These are phyloP conservation scores for Dryomyza anilis DNA, from an alignment of 2,888 invertebrate species.

Conservation along the genomic window DNA sequence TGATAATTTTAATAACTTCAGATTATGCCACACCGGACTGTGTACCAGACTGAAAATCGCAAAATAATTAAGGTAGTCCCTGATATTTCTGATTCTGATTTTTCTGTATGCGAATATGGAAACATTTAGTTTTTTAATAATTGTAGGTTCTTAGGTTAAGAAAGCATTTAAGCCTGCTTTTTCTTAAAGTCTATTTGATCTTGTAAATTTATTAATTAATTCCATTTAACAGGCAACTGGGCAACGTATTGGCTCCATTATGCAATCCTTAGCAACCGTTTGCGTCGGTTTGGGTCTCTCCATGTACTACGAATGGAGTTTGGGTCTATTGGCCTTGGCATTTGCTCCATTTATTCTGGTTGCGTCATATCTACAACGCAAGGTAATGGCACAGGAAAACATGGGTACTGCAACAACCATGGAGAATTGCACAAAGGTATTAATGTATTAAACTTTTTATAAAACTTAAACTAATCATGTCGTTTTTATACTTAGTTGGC, in stretches of 20 bases:
- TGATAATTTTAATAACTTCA: too few relatives aligned
- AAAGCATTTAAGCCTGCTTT: too few relatives aligned
- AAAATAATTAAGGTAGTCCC: too few relatives aligned
- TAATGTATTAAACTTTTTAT: not conserved
- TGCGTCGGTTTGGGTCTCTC: constrained; percentile 69
- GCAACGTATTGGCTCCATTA: constrained; percentile 76
- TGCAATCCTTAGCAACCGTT: constrained; percentile 75
- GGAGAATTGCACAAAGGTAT: constrained; percentile 75
- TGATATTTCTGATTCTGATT: too few relatives aligned
- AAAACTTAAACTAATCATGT: not conserved
- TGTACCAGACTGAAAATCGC: too few relatives aligned
- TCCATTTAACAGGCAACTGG: constrained; percentile 85
- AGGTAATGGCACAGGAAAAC: constrained; percentile 70
- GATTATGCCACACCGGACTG: too few relatives aligned
- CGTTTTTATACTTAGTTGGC: constrained; percentile 67
- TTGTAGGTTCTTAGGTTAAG: too few relatives aligned
- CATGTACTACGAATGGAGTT: constrained; percentile 75
- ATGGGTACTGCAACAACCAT: constrained; percentile 72
- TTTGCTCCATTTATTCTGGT: constrained; percentile 75
- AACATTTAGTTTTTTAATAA: too few relatives aligned
- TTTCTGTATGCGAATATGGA: too few relatives aligned
- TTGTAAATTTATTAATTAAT: too few relatives aligned
- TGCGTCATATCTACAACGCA: constrained; percentile 71
- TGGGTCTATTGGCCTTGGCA: constrained; percentile 74
- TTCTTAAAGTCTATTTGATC: too few relatives aligned